Evolutionary conservation across 2,797 vertebrate genomes (phyloP), one percentile per base, ranked within the genome.

Genomic region (Apodemus agrarius): DNA sequence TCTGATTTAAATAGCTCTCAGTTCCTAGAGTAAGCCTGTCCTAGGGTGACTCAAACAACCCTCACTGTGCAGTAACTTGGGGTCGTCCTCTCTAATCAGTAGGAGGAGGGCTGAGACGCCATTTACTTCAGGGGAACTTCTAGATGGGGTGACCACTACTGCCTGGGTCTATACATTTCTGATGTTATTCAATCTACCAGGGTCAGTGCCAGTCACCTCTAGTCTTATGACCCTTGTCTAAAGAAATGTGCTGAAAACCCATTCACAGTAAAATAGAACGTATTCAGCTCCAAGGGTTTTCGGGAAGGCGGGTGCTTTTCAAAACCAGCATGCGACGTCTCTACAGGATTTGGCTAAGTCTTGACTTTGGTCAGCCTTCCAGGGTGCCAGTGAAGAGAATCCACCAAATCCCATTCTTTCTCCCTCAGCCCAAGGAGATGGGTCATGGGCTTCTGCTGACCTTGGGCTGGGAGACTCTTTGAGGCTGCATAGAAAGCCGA

Each of bases 231-330:
- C 24, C 34, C 5, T 78, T 52, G 84, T 79, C 83, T 40, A 78
- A 78, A 82, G n/a, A 93, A 78, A 88, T 22, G 43, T 40, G 4
- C 69, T 87, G 3, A 87, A 52, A 63, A 2, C 12, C 46, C 10
- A 90, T 78, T 87, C 40, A 59, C 92, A 78, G 79, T 87, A 78
- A 91, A 92, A 59, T 19, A 21, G n/a, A 74, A 89, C 19, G 65
- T 26, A 93, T 26, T 74, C 3, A 13, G 6, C 46, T 74, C 63
- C 6, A 21, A 65, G 29, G 59, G 75, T 67, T 82, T 75, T 37
- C 16, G 13, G 52, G 52, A 37, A 74, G 29, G 1, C 11, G 7
- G 14, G 49, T n/a, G 26, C 69, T 67, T 95, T 61, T 40, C 29
- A 91, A 69, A 90, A 52, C 74, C 34, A 57, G 14, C 46, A 5